A percentile compares a stretch with the other conserved stretches of the same genome.
Evolutionary conservation across 2,888 invertebrate genomes (phyloP).

Genomic region (Xylota segnis): DNA sequence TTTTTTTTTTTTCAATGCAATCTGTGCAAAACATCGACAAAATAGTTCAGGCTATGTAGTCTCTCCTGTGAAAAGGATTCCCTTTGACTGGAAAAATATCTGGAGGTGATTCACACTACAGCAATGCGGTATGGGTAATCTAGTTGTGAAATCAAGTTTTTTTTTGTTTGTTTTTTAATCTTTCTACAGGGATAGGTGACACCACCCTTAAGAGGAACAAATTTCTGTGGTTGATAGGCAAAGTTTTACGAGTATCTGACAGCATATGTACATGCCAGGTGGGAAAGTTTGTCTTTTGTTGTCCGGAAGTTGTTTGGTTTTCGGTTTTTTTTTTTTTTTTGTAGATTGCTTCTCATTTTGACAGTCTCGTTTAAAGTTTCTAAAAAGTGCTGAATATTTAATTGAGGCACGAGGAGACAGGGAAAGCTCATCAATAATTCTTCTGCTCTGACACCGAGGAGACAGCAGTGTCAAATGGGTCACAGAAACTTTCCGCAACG

Average conservation of each 20-base stretch:
- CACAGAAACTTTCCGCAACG: background rate
- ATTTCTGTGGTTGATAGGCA: slow-evolving; percentile 47
- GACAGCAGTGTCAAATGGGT: background rate
- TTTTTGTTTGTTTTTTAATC: too few relatives aligned
- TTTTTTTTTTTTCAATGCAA: slow-evolving; percentile 24
- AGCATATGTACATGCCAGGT: slow-evolving; percentile 9
- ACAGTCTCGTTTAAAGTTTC: slow-evolving; percentile 51
- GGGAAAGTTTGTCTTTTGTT: slow-evolving; percentile 59
- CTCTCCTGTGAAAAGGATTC: background rate
- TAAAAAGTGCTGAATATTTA: slow-evolving; percentile 54
- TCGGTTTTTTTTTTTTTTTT: too few relatives aligned
- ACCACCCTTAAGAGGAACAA: slow-evolving; percentile 26
- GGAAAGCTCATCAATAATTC: slow-evolving; percentile 12
- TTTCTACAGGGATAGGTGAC: slow-evolving; percentile 22
- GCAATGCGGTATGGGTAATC: slow-evolving; percentile 48
- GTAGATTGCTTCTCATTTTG: slow-evolving; percentile 38
- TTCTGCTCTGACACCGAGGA: background rate
- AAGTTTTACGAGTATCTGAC: slow-evolving; percentile 37
- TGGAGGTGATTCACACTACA: slow-evolving; percentile 40
- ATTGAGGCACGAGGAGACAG: background rate
- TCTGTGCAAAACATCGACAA: slow-evolving; percentile 33
- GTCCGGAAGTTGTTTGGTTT: slow-evolving; percentile 35
- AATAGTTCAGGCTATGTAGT: slow-evolving; percentile 16
- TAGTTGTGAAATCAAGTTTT: slow-evolving; percentile 58
- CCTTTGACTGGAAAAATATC: slow-evolving; percentile 22